phyloP scores from a whole-genome alignment of 2,797 vertebrate species.

The Amblyopsis hoosieri region DNA sequence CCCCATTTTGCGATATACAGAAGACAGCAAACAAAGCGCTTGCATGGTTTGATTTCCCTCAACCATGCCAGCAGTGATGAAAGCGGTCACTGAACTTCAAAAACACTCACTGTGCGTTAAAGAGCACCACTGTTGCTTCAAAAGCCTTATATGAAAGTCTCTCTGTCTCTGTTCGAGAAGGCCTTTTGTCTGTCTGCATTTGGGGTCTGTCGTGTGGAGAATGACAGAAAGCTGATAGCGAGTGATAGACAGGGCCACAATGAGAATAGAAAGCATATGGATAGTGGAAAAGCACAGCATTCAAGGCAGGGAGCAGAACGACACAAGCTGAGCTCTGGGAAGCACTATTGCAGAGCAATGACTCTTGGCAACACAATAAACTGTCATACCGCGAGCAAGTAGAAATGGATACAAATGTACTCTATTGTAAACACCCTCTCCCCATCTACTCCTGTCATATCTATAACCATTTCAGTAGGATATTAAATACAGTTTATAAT shows the following conservation, averaged over 20 bases:
- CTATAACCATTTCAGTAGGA: too few species aligned
- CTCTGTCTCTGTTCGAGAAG: neutral
- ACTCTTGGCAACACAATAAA: slow-evolving; percentile 12
- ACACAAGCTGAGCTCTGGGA: slow-evolving; percentile 14
- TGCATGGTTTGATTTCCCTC: neutral
- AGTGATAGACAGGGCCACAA: slow-evolving; percentile 6
- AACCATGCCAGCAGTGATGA: neutral
- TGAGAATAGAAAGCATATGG: slow-evolving; percentile 16
- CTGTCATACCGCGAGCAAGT: neutral
- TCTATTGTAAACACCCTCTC: too few species aligned
- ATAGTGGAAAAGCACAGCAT: neutral
- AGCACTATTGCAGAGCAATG: slow-evolving; percentile 2
- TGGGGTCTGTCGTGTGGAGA: neutral
- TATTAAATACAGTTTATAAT: too few species aligned
- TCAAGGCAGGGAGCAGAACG: slow-evolving; percentile 1
- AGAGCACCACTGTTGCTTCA: slow-evolving; percentile 4
- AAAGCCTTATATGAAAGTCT: neutral
- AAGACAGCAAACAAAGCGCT: slow-evolving; percentile 16
- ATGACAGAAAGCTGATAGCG: neutral
- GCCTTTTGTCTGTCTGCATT: neutral
- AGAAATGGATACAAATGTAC: neutral
- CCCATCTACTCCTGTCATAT: neutral
- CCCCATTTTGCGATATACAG: slow-evolving; percentile 26
- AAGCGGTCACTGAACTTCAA: neutral
- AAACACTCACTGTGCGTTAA: neutral